Evolutionary conservation across 2,113 vertebrate genomes (phyloP).

Genomic region (Cavia porcellus): DNA sequence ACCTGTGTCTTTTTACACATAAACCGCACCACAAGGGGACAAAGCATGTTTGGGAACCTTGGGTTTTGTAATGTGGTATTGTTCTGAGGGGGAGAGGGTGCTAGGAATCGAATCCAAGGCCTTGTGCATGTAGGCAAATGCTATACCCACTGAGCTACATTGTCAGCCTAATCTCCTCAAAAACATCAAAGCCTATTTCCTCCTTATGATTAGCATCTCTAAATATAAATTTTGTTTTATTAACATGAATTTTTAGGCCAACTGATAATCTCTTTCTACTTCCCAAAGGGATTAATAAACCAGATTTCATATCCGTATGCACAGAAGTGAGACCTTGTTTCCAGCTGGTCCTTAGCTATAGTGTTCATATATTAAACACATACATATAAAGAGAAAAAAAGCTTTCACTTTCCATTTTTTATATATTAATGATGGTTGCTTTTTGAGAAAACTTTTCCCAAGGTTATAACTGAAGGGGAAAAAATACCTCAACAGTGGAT

Average conservation of each 20-base stretch:
- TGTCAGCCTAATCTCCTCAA: not conserved
- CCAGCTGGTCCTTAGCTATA: not conserved
- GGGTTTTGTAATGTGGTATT: not conserved
- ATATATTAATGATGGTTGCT: not conserved
- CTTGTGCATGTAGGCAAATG: not conserved
- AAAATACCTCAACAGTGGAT: not conserved
- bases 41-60: not conserved
- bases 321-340: not conserved
- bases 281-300: not conserved
- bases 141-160: not conserved
- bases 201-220: not conserved
- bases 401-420: not conserved
- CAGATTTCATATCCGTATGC: not conserved
- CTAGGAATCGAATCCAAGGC: not conserved
- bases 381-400: not conserved
- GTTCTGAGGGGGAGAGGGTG: no score
- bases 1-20: not conserved
- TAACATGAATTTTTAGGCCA: not conserved
- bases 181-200: not conserved
- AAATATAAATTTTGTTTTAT: not conserved
- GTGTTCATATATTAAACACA: not conserved
- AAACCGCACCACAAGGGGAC: not conserved
- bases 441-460: not conserved
- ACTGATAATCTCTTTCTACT: not conserved
- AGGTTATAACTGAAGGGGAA: not conserved